Conservation (phyloP, 1,140 invertebrate genomes). For the Drosophila pruinosa region DNA sequence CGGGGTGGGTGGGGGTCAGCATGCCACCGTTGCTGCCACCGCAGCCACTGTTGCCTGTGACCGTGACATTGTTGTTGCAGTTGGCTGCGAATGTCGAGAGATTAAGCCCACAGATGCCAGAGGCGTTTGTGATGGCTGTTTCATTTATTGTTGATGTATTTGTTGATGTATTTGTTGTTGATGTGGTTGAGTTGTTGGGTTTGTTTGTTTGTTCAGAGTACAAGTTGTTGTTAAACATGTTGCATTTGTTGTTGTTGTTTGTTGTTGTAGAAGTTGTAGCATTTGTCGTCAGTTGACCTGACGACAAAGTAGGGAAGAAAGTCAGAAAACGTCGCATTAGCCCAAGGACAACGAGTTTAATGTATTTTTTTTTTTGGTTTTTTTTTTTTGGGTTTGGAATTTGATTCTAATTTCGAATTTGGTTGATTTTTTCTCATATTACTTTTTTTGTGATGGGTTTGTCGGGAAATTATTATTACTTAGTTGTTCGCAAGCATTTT, state of each 20-base stretch:
- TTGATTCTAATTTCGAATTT: slow-evolving; percentile 39
- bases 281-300: slow-evolving; percentile 83
- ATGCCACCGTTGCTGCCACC: slow-evolving; percentile 24
- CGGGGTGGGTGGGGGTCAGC: neutral
- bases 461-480: slow-evolving; percentile 42
- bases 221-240: slow-evolving; percentile 43
- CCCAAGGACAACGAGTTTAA: slow-evolving; percentile 78
- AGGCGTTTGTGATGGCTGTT: slow-evolving; percentile 73
- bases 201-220: slow-evolving; percentile 64
- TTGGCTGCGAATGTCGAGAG: slow-evolving; percentile 76
- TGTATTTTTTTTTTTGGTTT: slow-evolving; percentile 31
- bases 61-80: slow-evolving; percentile 48
- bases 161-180: slow-evolving; percentile 30
- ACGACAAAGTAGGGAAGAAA: slow-evolving; percentile 82
- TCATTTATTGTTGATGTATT: slow-evolving; percentile 41
- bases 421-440: slow-evolving; percentile 9
- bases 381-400: slow-evolving; percentile 33
- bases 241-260: slow-evolving; percentile 54
- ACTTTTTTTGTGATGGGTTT: slow-evolving; percentile 25
- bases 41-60: slow-evolving; percentile 5
- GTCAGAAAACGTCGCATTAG: slow-evolving; percentile 83
- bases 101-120: slow-evolving; percentile 80
- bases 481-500: slow-evolving; percentile 71
- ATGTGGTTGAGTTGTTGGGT: slow-evolving; percentile 25
- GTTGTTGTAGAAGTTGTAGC: slow-evolving; percentile 68